Evolutionary conservation across 2,888 invertebrate species (phyloP), one percentile per base, ranked within the genome.

Genomic region (Junonia oenone): DNA sequence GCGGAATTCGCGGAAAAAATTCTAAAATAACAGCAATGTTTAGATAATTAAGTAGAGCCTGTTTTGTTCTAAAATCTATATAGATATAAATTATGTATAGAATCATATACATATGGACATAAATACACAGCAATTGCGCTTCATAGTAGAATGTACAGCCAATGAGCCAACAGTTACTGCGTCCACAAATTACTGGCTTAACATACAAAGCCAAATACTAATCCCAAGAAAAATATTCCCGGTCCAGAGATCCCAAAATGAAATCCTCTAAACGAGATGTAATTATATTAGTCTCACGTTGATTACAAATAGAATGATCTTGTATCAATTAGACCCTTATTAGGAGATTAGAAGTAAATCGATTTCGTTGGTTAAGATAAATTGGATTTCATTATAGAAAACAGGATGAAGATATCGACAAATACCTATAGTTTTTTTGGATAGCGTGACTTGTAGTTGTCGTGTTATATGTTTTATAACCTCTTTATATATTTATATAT

Each of bases 251-350:
- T 22, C 15, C 14, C 1, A 40, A 53, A 40, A 35, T 26, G 31
- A 22, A 33, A 38, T 47, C 27, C 31, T 43, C 9, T 11, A 8
- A 47, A 17, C 27, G 19, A 33, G 33, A 22, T 43, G 43, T 54
- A 47, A 51, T 51, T 37, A 47, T 43, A 53, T 46, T 60, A 55
- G 37, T 51, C 47, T 45, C 11, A 48, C 35, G 19, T 26, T 35
- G 45, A 55, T 57, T 55, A 57, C 54, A 56, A 51, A 48, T 50
- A 54, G 46, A 51, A 54, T 56, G 45, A 61, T 53, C 53, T 48
- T 48, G 53, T 58, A 55, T 51, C 56, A 58, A 61, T 61, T 61
- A 58, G 53, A 58, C 56, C 58, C 58, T 61, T 58, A 58, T 58
- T 61, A 61, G 33, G 58, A 54, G 52, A 38, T 59, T 59, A 52